A percentile compares a stretch with the other conserved stretches of the same genome.
These are phyloP conservation scores for Tenualosa thibaudeaui DNA, from an alignment of 2,797 vertebrate genomes.

Conservation along the genomic window DNA sequence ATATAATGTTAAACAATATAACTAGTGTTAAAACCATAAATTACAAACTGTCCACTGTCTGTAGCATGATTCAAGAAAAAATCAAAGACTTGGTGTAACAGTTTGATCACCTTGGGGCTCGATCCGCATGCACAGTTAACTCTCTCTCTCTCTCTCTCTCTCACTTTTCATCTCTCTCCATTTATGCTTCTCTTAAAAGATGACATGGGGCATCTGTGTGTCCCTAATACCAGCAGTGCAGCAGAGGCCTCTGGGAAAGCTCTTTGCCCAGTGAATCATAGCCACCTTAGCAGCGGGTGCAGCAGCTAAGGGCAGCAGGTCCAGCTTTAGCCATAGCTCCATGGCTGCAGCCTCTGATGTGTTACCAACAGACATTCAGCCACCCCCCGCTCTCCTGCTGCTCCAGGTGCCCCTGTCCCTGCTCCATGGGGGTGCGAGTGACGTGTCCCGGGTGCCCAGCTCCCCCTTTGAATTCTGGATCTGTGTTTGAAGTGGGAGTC, in stretches of 20 bases:
- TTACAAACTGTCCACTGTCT: no score
- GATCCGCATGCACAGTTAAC: neutral
- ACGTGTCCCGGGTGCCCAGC: neutral
- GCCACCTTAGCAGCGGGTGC: neutral
- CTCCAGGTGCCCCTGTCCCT: neutral
- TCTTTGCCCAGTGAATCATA: neutral
- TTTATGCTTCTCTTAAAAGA: neutral
- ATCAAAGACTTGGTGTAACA: no score
- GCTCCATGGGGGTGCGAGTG: neutral
- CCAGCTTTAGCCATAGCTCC: no score
- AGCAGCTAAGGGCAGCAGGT: neutral
- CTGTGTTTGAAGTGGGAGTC: slow-evolving; percentile 69
- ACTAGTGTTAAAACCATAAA: no score
- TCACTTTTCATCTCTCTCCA: slow-evolving; percentile 4
- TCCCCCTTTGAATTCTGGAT: slow-evolving; percentile 39
- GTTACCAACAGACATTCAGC: neutral
- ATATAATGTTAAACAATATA: no score
- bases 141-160: neutral
- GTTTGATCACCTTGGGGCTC: no score
- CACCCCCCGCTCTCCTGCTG: neutral
- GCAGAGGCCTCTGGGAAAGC: neutral
- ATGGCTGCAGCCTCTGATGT: neutral
- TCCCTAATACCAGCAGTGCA: neutral
- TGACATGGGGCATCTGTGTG: neutral
- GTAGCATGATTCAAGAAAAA: no score